Base-by-base conservation (phyloP, 2,797 vertebrate genomes). In the Tadarida brasiliensis region DNA sequence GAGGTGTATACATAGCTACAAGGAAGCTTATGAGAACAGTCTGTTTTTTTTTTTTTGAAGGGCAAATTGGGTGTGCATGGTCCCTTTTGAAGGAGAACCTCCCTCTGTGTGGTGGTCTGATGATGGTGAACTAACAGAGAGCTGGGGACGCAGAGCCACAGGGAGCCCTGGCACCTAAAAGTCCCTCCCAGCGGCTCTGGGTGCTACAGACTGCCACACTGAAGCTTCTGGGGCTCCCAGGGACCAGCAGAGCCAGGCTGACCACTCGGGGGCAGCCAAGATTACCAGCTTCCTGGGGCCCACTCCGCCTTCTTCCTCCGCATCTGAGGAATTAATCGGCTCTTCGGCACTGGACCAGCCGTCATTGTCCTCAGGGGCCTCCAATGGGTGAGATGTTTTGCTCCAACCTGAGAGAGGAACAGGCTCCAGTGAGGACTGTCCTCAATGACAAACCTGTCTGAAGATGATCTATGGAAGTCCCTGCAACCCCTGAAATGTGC, bases 341-440 rank as follows among this genome's bases (percentile, higher is more conserved):
- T 99, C 99, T 93, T 99, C 99, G 0, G 99, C 98, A 2, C 99
- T 99, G 30, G 99, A 99, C 98, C 99, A 99, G 76, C 99, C 99
- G 0, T 99, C 99, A 11, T 99, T 99, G 97, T 99, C 99, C 98
- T 99, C 99, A 2, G 99, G 99, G 24, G 98, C 99, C 59, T 99
- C 99, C 87, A 99, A 97, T 0, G 99, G 99, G 70, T 99, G 98
- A 10, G 99, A 99, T 0, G 99, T 97, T 98, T 99, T 99, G 97
- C 98, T 98, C 99, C 99, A 99, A 28, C 99, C 99, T 99, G 96
- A n/a, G 67, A 92, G 96, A 96, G 22, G 17, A 96, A 97, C 14
- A 95, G 80, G 2, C 0, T 0, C 61, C 0, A 8, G 70, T 98
- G 96, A 95, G 39, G 61, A 44, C 56, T 19, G 28, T 33, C 57